Evolutionary conservation across 1,140 invertebrate species (phyloP).

Genomic region (Saccostrea glomerata): DNA sequence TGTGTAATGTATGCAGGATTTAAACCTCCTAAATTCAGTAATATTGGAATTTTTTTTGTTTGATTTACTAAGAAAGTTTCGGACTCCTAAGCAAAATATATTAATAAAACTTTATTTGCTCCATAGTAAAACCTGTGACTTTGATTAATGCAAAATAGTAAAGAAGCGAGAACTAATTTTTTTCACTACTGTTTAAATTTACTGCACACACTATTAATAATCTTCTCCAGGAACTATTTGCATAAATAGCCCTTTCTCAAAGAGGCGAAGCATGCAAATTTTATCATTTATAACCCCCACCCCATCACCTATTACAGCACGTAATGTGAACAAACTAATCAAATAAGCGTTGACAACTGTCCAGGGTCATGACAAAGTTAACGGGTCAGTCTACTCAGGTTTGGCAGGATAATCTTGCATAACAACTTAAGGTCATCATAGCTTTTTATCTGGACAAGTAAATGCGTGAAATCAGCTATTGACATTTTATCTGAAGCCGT

Average conservation of each 20-base stretch:
- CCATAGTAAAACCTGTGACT: too few species aligned
- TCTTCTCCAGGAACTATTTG: too few species aligned
- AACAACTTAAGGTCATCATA: constrained; percentile 25
- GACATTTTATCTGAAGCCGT: neutral
- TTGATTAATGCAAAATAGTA: too few species aligned
- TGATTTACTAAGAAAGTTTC: too few species aligned
- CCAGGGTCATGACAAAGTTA: constrained; percentile 19
- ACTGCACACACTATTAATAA: too few species aligned
- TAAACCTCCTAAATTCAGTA: too few species aligned
- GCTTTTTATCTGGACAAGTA: constrained; percentile 20
- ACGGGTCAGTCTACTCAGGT: neutral
- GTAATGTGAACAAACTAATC: constrained; percentile 17
- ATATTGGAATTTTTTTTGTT: too few species aligned
- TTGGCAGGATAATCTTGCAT: constrained; percentile 31
- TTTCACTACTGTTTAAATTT: too few species aligned
- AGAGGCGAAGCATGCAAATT: neutral
- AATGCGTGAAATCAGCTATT: constrained; percentile 25
- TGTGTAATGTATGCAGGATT: too few species aligned
- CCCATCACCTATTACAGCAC: neutral
- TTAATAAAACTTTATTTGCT: too few species aligned
- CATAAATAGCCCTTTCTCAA: neutral
- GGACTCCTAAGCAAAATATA: too few species aligned
- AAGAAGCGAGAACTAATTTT: too few species aligned
- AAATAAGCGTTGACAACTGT: neutral
- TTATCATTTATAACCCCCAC: constrained; percentile 6